Evolutionary conservation across 2,888 invertebrate genomes (phyloP).

Genomic region (Blomia tropicalis): DNA sequence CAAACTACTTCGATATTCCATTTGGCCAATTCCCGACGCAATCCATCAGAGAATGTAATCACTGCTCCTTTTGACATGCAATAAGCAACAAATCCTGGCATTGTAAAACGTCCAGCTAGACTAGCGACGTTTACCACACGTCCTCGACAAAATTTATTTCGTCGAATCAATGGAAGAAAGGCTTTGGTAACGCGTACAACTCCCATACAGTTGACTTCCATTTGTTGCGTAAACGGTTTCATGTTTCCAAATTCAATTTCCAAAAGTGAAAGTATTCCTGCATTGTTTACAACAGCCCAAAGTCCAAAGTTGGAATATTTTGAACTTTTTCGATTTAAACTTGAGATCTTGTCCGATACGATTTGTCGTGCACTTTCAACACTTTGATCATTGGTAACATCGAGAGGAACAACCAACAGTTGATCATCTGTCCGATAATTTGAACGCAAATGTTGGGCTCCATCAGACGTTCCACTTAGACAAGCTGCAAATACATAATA

Average conservation of each 20-base stretch:
- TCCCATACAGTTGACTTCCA: conserved; percentile 34
- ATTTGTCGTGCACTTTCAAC: conserved; percentile 22
- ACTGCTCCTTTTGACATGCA: conserved; percentile 34
- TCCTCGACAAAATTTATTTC: conserved; percentile 30
- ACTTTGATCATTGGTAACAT: conserved; percentile 36
- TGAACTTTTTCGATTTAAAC: neutral
- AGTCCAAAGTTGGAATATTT: conserved; percentile 33
- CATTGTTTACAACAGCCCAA: conserved; percentile 43
- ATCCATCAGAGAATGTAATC: conserved; percentile 34
- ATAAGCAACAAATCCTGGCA: conserved; percentile 30
- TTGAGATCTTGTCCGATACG: conserved; percentile 19
- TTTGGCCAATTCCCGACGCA: conserved; percentile 34
- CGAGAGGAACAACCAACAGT: conserved; percentile 36
- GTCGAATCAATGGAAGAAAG: conserved; percentile 33
- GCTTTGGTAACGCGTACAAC: conserved; percentile 34
- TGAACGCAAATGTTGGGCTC: conserved; percentile 32
- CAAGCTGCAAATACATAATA: conserved; percentile 38
- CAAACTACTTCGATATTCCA: conserved; percentile 33
- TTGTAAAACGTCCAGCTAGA: conserved; percentile 30
- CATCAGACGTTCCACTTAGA: conserved; percentile 33
- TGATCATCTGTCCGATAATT: conserved; percentile 30
- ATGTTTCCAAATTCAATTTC: conserved; percentile 40
- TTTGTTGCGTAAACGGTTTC: conserved; percentile 34
- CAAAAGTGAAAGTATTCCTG: conserved; percentile 38
- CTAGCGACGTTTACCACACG: conserved; percentile 34